A percentile compares a stretch with the other conserved stretches of the same genome.
phyloP scores from a whole-genome alignment of 1,140 invertebrate species.

The Cataglyphis hispanica region DNA sequence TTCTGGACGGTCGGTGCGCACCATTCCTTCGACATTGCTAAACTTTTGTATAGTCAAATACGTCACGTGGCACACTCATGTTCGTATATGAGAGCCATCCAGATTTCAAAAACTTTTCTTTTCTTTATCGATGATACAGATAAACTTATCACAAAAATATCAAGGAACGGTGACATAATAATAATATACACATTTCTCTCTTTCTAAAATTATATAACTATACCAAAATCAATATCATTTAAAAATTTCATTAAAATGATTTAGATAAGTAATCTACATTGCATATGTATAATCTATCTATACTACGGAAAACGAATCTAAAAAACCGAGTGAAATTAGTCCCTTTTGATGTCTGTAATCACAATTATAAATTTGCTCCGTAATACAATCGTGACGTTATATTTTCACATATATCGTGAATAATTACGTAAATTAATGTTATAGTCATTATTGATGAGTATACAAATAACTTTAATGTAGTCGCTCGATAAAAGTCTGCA shows the following conservation, averaged over 20 bases:
- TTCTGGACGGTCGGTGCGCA: not conserved
- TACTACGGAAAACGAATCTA: no score
- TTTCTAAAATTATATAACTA: conserved; percentile 10
- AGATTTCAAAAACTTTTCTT: not conserved
- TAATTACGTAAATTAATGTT: not conserved
- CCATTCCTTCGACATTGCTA: conserved; percentile 30
- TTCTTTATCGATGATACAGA: not conserved
- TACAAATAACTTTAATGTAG: not conserved
- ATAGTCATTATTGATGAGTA: not conserved
- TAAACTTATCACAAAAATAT: not conserved
- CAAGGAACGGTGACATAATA: not conserved
- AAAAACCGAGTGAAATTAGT: no score
- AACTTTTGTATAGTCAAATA: conserved; percentile 30
- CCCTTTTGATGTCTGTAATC: not conserved
- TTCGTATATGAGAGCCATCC: not conserved
- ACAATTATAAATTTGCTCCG: no score
- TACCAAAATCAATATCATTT: no score
- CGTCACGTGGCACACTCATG: conserved; percentile 1
- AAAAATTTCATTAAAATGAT: no score
- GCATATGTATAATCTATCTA: not conserved
- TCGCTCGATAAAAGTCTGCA: not conserved
- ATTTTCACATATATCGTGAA: not conserved
- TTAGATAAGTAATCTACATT: no score
- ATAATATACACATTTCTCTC: not conserved
- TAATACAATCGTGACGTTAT: not conserved